phyloP scores from a whole-genome alignment of 2,797 vertebrate genomes.

The Alauda arvensis region DNA sequence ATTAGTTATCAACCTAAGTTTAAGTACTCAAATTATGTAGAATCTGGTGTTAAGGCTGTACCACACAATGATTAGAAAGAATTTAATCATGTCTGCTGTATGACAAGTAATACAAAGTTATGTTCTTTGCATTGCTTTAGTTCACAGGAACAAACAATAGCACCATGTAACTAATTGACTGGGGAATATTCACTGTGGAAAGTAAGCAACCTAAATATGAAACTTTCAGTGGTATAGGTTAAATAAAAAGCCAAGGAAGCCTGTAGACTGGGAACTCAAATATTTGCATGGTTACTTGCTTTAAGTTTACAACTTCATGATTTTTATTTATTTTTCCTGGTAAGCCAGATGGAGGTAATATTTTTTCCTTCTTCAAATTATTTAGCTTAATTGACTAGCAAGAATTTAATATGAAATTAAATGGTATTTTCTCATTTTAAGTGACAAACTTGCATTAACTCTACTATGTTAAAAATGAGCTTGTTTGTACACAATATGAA shows the following conservation, averaged over 20 bases:
- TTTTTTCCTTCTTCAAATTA: not conserved
- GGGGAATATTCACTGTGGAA: not conserved
- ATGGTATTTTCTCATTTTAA: not conserved
- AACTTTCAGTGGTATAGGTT: not conserved
- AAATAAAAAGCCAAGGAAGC: not conserved
- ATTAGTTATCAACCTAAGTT: not conserved
- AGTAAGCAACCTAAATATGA: not conserved
- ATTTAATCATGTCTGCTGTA: not conserved
- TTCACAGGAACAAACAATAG: not conserved
- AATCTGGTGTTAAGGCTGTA: not conserved
- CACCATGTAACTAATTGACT: not conserved
- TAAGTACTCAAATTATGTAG: not conserved
- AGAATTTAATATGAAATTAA: not conserved
- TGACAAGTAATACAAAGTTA: not conserved
- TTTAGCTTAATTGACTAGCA: not conserved
- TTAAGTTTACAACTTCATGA: not conserved
- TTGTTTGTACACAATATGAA: not conserved
- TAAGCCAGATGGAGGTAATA: not conserved
- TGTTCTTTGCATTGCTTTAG: not conserved
- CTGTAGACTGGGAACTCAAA: not conserved
- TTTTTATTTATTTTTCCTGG: not conserved
- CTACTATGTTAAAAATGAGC: not conserved
- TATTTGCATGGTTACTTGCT: not conserved
- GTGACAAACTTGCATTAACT: not conserved
- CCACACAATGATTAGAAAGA: not conserved